These are phyloP conservation scores for Plutomurus gul DNA, from an alignment of 1,140 invertebrate species.

Conservation along the genomic window DNA sequence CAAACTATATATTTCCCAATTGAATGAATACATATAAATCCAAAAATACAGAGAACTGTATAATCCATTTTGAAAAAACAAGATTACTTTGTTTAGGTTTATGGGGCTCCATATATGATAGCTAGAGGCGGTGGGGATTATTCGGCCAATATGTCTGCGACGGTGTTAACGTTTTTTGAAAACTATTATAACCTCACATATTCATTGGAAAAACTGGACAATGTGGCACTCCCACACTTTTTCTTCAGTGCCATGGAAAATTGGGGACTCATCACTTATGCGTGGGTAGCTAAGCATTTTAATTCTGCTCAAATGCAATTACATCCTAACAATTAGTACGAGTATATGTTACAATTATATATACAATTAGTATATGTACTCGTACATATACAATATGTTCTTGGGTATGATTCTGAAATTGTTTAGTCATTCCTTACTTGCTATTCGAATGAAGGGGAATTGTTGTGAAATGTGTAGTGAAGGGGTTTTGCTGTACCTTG, in stretches of 20 bases:
- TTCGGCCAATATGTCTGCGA: conserved; percentile 31
- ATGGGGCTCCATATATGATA: conserved; percentile 26
- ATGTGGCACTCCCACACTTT: conserved; percentile 35
- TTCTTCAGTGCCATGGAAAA: conserved; percentile 40
- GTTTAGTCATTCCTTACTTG: too few relatives aligned
- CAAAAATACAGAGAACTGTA: neutral
- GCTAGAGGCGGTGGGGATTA: conserved; percentile 37
- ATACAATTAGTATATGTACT: neutral
- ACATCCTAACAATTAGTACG: too few relatives aligned
- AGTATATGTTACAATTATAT: too few relatives aligned
- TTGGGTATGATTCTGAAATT: neutral
- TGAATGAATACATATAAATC: neutral
- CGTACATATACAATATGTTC: neutral
- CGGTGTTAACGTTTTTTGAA: conserved; percentile 15
- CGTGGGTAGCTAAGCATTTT: neutral
- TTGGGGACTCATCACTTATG: conserved; percentile 83
- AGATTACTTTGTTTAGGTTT: neutral
- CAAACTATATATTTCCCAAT: neutral
- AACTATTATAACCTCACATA: conserved; percentile 15
- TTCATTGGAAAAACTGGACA: conserved; percentile 30
- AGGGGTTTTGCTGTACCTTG: conserved; percentile 79
- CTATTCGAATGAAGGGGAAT: too few relatives aligned
- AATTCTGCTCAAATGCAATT: too few relatives aligned
- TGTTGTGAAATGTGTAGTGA: conserved; percentile 62
- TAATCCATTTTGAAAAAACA: neutral